A percentile compares a stretch with the other conserved stretches of the same genome.
Conservation (phyloP, 1,140 invertebrate species). For the Drosophila aff. region DNA sequence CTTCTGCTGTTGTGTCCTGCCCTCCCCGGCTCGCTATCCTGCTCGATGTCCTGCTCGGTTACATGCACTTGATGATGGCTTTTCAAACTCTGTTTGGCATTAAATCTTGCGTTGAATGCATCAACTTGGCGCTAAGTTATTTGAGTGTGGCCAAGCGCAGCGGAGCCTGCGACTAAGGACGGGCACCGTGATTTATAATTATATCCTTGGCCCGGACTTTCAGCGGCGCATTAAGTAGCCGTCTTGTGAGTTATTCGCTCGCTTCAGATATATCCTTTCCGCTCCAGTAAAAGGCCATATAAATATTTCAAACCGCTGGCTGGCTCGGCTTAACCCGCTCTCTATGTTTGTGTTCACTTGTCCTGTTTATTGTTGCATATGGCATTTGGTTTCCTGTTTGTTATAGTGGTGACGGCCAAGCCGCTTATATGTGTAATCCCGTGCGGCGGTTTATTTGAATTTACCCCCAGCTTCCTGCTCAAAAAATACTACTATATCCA, state of each 20-base stretch:
- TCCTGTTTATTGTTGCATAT: conserved; percentile 42
- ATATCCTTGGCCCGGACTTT: conserved; percentile 43
- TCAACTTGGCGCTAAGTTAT: conserved; percentile 78
- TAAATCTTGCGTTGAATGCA: conserved; percentile 63
- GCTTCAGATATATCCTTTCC: conserved; percentile 49
- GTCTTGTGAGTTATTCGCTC: conserved; percentile 45
- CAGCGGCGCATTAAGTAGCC: conserved; percentile 46
- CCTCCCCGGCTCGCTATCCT: conserved; percentile 18
- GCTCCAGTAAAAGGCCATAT: conserved; percentile 52
- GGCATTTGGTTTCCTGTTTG: conserved; percentile 32
- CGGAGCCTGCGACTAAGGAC: conserved; percentile 36
- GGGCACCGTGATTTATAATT: conserved; percentile 62
- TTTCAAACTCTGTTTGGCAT: conserved; percentile 69
- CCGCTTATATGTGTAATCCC: conserved; percentile 71
- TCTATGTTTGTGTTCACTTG: conserved; percentile 31
- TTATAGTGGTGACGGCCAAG: conserved; percentile 53
- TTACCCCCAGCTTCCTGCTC: conserved; percentile 15
- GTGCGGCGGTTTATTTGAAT: conserved; percentile 64
- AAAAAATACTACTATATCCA: conserved; percentile 18
- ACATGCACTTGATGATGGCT: conserved; percentile 74
- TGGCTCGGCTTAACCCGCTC: conserved; percentile 26
- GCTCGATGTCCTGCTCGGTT: conserved; percentile 50
- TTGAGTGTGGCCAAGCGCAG: conserved; percentile 66
- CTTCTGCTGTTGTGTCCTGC: conserved; percentile 5
- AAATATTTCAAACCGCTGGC: conserved; percentile 61